Evolutionary conservation across 2,797 vertebrate species (phyloP), one percentile per base, ranked within the genome.

Genomic region (Melanotaenia pygmaea): DNA sequence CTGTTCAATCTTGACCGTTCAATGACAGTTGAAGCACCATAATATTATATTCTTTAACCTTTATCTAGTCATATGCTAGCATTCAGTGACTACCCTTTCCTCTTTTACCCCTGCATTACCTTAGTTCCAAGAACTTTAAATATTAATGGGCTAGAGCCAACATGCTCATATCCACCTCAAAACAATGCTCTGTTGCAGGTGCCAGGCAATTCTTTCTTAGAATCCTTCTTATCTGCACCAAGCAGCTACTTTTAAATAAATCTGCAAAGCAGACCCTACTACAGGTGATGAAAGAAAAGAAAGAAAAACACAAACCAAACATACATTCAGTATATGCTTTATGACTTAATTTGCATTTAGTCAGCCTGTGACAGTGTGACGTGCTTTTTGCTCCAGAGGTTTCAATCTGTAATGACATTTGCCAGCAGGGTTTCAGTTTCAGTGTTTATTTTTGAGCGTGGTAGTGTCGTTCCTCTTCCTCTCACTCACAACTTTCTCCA

Each of bases 361-460:
- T 53, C 51, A 50, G 53, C 53, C 0, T 35, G 38, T 57, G 13
- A 54, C 16, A 2, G 7, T 13, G 1, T 9, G 65, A 30, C 65
- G 34, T 18, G 24, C 62, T 64, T 56, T 28, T 24, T 72, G 68
- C 64, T 70, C 35, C 56, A 22, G 75, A 26, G 20, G 82, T 82
- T 77, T 79, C 67, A 51, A 62, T 63, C 72, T 67, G 73, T 67
- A 59, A 61, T 47, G 16, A 57, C 60, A 54, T 74, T 72, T 64
- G 47, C 43, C 73, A 76, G 61, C 67, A 16, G 56, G 38, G 87
- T 74, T 90, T 82, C 64, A 63, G 80, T 88, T 90, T 88, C 76
- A 78, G 67, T 81, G 79, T 89, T 89, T 90, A 86, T 89, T 88
- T 90, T 86, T 78, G 83, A 90, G 87, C 72, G 45, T 79, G 84